Percentiles rank a stretch among this genome's conserved stretches.
phyloP scores from a whole-genome alignment of 2,113 vertebrate species.

The Etheostoma cragini region DNA sequence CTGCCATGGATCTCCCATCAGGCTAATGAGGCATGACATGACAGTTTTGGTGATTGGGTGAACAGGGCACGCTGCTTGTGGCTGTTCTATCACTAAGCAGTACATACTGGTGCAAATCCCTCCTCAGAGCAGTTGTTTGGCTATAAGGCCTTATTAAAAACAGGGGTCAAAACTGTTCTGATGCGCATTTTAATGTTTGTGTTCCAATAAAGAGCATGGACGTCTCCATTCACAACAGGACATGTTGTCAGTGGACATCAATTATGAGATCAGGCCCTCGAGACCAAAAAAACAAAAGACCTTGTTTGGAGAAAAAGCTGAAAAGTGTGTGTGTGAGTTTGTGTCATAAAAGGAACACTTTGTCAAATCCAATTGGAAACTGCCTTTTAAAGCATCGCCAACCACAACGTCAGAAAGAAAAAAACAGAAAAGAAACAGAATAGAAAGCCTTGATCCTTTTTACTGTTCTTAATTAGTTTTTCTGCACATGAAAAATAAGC shows the following conservation, averaged over 20 bases:
- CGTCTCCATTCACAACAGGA: background rate
- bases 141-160: conserved; percentile 47
- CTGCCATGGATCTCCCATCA: conserved; percentile 74
- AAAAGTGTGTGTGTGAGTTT: background rate
- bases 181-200: conserved; percentile 29
- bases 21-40: conserved; percentile 72
- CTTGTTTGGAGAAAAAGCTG: background rate
- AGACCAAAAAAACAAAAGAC: background rate
- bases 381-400: conserved; percentile 38
- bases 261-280: conserved; percentile 7
- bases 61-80: conserved; percentile 48
- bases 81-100: conserved; percentile 62
- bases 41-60: conserved; percentile 69
- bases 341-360: conserved; percentile 35
- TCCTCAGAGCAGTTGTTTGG: background rate
- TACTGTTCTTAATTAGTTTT: conserved; percentile 69
- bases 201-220: conserved; percentile 4
- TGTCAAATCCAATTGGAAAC: conserved; percentile 52
- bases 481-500: conserved; percentile 48
- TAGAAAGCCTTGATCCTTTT: conserved; percentile 66
- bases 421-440: conserved; percentile 42
- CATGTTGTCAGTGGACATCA: conserved; percentile 24
- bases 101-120: conserved; percentile 27
- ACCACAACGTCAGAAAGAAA: conserved; percentile 37
- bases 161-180: conserved; percentile 17